Evolutionary conservation across 2,888 invertebrate genomes (phyloP).

Genomic region (Bugulina stolonifera): DNA sequence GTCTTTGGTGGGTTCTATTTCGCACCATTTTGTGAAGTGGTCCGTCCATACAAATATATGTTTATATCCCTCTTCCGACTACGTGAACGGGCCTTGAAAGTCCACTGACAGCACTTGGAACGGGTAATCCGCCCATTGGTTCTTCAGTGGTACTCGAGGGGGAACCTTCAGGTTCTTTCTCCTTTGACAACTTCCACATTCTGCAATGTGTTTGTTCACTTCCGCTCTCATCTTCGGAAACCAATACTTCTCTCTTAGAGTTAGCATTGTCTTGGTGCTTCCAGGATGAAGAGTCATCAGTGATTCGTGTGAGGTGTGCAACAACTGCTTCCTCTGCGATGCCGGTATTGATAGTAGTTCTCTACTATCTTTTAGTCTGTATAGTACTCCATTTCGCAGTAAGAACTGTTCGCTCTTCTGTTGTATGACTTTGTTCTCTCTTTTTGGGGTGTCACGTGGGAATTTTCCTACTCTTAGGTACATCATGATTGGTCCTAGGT

Average conservation of each 20-base stretch:
- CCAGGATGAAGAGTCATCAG: not conserved
- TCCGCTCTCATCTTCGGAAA: not conserved
- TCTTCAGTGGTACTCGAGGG: not conserved
- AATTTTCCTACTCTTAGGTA: not conserved
- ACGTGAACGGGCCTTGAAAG: not conserved
- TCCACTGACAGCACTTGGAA: not conserved
- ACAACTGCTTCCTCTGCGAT: not conserved
- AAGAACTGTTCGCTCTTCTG: not conserved
- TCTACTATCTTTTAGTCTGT: not conserved
- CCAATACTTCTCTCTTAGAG: no score
- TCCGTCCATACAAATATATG: constrained; percentile 14
- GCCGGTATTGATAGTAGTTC: not conserved
- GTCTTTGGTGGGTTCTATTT: not conserved
- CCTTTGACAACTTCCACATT: not conserved
- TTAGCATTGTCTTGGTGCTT: not conserved
- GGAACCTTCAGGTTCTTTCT: not conserved
- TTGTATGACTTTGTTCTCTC: not conserved
- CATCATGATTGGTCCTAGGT: not conserved
- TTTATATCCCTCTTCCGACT: not conserved
- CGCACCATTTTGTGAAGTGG: constrained; percentile 17
- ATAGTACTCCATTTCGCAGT: not conserved
- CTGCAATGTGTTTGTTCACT: not conserved
- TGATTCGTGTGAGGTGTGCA: not conserved
- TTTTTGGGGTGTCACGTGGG: not conserved
- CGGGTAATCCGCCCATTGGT: not conserved